phyloP scores from a whole-genome alignment of 2,797 vertebrate genomes.

The Octomys mimax region DNA sequence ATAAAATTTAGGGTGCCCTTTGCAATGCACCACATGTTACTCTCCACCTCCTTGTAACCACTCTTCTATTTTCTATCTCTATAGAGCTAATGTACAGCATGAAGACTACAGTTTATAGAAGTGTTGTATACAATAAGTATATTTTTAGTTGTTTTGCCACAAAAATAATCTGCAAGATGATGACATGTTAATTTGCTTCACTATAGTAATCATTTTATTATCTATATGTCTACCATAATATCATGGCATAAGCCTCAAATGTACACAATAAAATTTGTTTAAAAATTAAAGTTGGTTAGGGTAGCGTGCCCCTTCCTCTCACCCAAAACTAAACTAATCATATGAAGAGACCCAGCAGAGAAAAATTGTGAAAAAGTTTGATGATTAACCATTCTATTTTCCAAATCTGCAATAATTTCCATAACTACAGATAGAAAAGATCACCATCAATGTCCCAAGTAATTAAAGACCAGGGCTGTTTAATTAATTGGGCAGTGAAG shows the following conservation, averaged over 20 bases:
- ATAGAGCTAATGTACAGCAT: not conserved
- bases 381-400: constrained; percentile 41
- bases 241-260: not conserved
- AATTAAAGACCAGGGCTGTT: constrained; percentile 61
- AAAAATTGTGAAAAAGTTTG: not conserved
- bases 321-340: not conserved
- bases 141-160: not conserved
- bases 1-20: not conserved
- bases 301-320: not conserved
- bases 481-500: constrained; percentile 64
- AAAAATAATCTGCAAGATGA: not conserved
- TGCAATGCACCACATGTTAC: not conserved
- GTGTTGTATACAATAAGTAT: not conserved
- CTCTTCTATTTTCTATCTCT: not conserved
- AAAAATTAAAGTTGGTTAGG: not conserved
- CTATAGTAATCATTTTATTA: not conserved
- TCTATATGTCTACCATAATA: not conserved
- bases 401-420: constrained; percentile 52
- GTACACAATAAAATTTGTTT: not conserved
- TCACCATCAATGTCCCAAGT: constrained; percentile 60
- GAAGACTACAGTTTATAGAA: not conserved
- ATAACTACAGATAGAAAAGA: constrained; percentile 56
- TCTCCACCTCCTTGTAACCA: not conserved
- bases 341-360: not conserved
- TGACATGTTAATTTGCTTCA: not conserved